Base-by-base conservation (phyloP, 35 echinoderm and acorn worm species). In the Hemicentrotus pulcherrimus region DNA sequence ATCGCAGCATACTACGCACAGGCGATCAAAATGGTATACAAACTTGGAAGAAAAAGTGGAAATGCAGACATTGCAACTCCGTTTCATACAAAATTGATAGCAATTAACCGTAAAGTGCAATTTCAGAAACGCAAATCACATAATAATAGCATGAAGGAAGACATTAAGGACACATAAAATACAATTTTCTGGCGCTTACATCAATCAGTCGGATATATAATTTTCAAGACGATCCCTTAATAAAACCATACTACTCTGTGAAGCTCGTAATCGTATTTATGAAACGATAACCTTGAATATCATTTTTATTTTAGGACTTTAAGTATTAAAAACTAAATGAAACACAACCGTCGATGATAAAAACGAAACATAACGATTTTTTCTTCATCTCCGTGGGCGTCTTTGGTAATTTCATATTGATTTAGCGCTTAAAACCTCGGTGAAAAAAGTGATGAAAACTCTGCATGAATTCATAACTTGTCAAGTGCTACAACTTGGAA, bases 391-490 rank as follows among this genome's bases (percentile, higher is more conserved):
- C 65, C 1, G 3, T 22, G 7, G 65, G 22, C n/a, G 19, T n/a
- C 2, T 78, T 28, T 78, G 0, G 19, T 7, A 22, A 22, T 78
- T 78, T 18, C 19, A 28, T 28, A 22, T 5, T n/a, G 0, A 78
- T 78, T 59, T 7, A 78, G 28, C 28, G 5, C 28, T n/a, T 3
- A n/a, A 78, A 78, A 28, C 19, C 65, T 78, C 65, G 19, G 19
- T 7, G 3, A 2, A 28, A 78, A 78, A 78, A n/a, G 19, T 78
- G 65, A 55, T 55, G 50, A 78, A 78, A 7, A 78, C 28, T 78
- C 65, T 78, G 18, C 65, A 78, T 78, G 65, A n/a, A 78, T 78
- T 78, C 65, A 78, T n/a, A 78, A 78, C 65, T 78, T 78, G 65
- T 28, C 65, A 78, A 78, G 65, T 78, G 65, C 24, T 28, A 28